Conservation (phyloP, 1,140 invertebrate species). For the Pseudoatta argentina region DNA sequence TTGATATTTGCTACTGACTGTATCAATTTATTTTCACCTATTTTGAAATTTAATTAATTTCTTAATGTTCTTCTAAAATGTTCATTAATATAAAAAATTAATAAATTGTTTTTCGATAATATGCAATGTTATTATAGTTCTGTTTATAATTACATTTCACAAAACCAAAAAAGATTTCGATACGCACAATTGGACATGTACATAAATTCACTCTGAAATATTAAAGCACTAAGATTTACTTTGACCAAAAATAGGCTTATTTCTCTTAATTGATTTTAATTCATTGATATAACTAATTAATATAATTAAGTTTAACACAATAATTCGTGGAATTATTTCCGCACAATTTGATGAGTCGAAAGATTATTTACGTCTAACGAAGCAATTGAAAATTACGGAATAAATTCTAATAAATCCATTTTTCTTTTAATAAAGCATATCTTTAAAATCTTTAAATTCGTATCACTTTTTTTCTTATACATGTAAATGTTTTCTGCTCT, state of each 20-base stretch:
- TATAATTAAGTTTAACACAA: neutral
- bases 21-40: neutral
- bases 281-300: no score
- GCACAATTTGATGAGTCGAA: neutral
- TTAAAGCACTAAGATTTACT: no score
- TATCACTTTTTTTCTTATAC: neutral
- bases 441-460: conserved; percentile 35
- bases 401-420: conserved; percentile 9
- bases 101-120: no score
- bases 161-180: no score
- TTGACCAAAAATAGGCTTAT: no score
- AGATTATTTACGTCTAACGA: neutral
- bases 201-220: no score
- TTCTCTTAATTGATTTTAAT: no score
- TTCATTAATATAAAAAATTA: no score
- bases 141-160: no score
- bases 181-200: no score
- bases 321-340: neutral
- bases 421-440: conserved; percentile 6
- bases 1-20: neutral
- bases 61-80: neutral
- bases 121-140: no score
- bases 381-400: neutral
- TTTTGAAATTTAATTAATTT: conserved; percentile 4
- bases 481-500: neutral